phyloP scores from a whole-genome alignment of 2,888 invertebrate genomes.

The Gnatocerus cornutus region DNA sequence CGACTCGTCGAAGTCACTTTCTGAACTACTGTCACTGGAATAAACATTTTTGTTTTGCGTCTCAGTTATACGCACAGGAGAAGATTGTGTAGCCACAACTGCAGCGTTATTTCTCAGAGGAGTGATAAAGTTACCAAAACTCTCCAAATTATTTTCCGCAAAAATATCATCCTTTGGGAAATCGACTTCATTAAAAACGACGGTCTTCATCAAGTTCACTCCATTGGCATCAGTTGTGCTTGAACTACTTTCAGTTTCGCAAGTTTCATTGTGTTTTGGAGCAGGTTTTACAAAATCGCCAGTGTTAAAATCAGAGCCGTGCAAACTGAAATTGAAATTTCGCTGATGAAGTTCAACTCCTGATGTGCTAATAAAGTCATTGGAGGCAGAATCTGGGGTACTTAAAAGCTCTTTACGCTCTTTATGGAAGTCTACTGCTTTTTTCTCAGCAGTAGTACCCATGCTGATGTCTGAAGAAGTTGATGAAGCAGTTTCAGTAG shows the following conservation, averaged over 20 bases:
- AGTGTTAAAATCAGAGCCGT: constrained; percentile 62
- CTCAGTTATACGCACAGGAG: constrained; percentile 13
- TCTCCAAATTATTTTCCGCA: constrained; percentile 62
- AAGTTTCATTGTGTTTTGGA: constrained; percentile 58
- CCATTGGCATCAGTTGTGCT: constrained; percentile 61
- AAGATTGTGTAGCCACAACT: constrained; percentile 10
- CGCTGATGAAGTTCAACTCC: constrained; percentile 51
- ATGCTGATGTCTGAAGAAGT: constrained; percentile 16
- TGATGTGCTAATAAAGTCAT: constrained; percentile 62
- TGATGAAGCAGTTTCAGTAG: constrained; percentile 7
- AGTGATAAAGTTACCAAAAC: constrained; percentile 64
- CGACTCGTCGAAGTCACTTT: constrained; percentile 61
- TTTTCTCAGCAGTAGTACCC: background rate
- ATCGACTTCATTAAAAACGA: constrained; percentile 65
- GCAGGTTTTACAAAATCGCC: constrained; percentile 57
- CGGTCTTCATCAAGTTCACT: constrained; percentile 60
- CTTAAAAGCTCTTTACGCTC: constrained; percentile 51
- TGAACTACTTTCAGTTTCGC: constrained; percentile 66
- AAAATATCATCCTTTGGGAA: constrained; percentile 65
- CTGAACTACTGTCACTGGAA: constrained; percentile 63
- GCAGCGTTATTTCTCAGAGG: constrained; percentile 51
- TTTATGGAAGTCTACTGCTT: constrained; percentile 1
- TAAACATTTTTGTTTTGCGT: constrained; percentile 36
- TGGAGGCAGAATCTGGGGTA: constrained; percentile 58
- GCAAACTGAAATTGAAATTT: constrained; percentile 64